Evolutionary conservation across 2,888 invertebrate species (phyloP).

Genomic region (Acanthosepion esculentum): DNA sequence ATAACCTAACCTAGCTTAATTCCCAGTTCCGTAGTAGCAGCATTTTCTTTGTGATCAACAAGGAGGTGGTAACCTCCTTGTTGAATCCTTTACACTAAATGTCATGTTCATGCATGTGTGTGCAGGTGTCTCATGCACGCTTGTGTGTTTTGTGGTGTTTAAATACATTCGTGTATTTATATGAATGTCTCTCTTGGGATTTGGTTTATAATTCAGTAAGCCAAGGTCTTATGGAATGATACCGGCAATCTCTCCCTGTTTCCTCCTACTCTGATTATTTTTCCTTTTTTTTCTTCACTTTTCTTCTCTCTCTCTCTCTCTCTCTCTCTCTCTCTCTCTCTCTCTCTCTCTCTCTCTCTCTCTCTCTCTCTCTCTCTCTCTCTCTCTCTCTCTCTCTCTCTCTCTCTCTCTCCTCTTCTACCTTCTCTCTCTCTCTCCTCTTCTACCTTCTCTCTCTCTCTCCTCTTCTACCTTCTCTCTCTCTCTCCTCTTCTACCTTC

Average conservation of each 20-base stretch:
- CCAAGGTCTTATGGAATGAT: not conserved
- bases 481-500: accelerated
- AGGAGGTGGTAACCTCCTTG: no score
- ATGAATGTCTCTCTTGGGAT: not conserved
- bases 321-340: accelerated
- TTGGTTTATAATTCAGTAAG: no score
- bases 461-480: accelerated
- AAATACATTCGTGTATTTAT: not conserved
- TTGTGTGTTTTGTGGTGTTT: not conserved
- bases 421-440: not conserved
- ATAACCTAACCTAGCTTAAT: not conserved
- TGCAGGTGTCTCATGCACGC: not conserved
- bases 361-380: not conserved
- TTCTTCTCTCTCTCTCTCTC: not conserved
- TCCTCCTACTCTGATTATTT: no score
- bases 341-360: not conserved
- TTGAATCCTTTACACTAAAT: no score
- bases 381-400: not conserved
- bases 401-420: accelerated
- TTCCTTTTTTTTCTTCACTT: not conserved
- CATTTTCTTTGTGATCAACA: no score
- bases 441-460: accelerated
- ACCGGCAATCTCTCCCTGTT: not conserved
- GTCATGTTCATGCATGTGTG: no score
- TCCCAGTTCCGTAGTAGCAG: not conserved